These are phyloP conservation scores for Podargus strigoides DNA, from an alignment of 2,797 vertebrate species.

Conservation along the genomic window DNA sequence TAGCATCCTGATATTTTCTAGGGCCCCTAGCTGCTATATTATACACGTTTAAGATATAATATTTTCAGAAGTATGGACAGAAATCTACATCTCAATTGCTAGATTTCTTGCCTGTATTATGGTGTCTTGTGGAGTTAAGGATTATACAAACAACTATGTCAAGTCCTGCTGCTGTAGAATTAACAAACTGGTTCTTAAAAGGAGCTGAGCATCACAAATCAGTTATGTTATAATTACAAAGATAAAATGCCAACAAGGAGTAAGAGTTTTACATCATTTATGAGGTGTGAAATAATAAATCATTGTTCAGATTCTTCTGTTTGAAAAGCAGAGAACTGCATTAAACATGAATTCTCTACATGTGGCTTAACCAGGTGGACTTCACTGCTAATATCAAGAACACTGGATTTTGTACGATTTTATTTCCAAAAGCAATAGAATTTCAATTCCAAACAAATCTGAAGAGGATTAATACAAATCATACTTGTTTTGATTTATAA, in stretches of 20 bases:
- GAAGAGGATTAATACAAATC: background rate
- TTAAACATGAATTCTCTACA: background rate
- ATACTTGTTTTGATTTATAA: constrained; percentile 3
- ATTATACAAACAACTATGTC: background rate
- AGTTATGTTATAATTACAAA: background rate
- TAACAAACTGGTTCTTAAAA: background rate
- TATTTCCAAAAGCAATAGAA: background rate
- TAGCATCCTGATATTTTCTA: background rate
- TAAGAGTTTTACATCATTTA: background rate
- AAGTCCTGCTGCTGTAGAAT: accelerated
- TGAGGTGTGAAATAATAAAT: background rate
- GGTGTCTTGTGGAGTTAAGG: background rate
- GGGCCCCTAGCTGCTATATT: background rate
- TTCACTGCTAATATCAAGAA: background rate
- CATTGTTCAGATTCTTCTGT: background rate
- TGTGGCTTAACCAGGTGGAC: background rate
- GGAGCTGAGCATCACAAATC: background rate
- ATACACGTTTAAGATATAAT: background rate
- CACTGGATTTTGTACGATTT: background rate
- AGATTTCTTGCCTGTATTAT: background rate
- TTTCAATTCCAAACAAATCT: background rate
- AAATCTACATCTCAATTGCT: background rate
- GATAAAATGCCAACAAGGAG: background rate
- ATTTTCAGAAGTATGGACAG: background rate
- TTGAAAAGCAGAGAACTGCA: background rate